These are phyloP conservation scores for Bombus pyrosoma DNA, from an alignment of 1,140 invertebrate species.

Conservation along the genomic window DNA sequence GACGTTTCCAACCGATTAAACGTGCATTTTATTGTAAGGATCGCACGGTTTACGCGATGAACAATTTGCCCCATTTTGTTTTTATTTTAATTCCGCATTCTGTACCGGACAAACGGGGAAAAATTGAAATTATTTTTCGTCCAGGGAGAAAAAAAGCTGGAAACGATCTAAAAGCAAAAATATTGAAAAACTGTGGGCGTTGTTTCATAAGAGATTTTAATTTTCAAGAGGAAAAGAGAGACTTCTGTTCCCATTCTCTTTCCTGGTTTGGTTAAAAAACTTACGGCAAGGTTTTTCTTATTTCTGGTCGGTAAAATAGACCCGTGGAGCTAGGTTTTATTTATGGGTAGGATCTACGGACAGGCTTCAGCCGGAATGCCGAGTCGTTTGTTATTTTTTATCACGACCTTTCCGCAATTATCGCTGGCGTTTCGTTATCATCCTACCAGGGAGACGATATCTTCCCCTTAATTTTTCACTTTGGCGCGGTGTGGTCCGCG, in stretches of 20 bases:
- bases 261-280: neutral
- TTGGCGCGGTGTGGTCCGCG: neutral
- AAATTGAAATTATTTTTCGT: neutral
- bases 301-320: neutral
- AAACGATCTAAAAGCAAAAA: neutral
- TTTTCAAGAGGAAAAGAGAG: neutral
- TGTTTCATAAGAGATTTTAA: neutral
- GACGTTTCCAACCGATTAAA: neutral
- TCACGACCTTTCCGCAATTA: constrained; percentile 45
- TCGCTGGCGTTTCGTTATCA: constrained; percentile 37
- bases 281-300: neutral
- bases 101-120: neutral
- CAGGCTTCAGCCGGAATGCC: constrained; percentile 16
- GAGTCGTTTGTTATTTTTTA: constrained; percentile 49
- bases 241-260: neutral
- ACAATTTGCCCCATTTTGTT: neutral
- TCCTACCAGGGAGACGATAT: constrained; percentile 5
- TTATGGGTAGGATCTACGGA: constrained; percentile 18
- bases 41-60: neutral
- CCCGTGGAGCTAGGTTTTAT: constrained; percentile 4
- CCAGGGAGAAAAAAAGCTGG: neutral
- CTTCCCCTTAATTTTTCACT: constrained; percentile 48
- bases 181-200: neutral
- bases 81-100: neutral
- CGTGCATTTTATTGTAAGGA: neutral